These are phyloP conservation scores for Recurvirostra avosetta DNA, from an alignment of 2,113 vertebrate genomes.

Conservation along the genomic window DNA sequence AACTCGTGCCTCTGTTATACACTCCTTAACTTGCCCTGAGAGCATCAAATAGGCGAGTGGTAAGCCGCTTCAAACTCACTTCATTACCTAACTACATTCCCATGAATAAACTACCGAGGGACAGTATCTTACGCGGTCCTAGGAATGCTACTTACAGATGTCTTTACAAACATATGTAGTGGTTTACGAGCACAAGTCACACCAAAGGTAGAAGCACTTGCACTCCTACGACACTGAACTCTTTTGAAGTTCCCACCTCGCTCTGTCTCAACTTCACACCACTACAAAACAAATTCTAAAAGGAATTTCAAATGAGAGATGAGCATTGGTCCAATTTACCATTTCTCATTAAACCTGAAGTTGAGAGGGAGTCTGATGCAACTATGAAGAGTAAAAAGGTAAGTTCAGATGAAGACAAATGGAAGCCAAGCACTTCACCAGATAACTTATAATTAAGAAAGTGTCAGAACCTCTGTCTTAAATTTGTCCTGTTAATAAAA, in stretches of 20 bases:
- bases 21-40: background rate
- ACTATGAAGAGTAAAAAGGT: background rate
- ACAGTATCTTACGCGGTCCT: too few species aligned
- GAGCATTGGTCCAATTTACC: background rate
- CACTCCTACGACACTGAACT: background rate
- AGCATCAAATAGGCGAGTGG: background rate
- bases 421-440: background rate
- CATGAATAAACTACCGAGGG: background rate
- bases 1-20: background rate
- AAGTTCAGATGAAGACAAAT: constrained; percentile 3
- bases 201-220: background rate
- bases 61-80: background rate
- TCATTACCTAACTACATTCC: background rate
- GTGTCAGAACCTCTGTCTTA: background rate
- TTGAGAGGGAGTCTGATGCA: background rate
- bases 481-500: constrained; percentile 23
- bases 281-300: background rate
- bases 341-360: background rate
- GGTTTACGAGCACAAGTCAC: background rate
- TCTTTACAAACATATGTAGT: background rate
- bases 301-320: background rate
- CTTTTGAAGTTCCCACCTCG: background rate
- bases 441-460: constrained; percentile 23
- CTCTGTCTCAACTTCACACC: background rate
- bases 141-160: background rate